Evolutionary conservation across 2,888 invertebrate species (phyloP).

Genomic region (Alloplasta piceator): DNA sequence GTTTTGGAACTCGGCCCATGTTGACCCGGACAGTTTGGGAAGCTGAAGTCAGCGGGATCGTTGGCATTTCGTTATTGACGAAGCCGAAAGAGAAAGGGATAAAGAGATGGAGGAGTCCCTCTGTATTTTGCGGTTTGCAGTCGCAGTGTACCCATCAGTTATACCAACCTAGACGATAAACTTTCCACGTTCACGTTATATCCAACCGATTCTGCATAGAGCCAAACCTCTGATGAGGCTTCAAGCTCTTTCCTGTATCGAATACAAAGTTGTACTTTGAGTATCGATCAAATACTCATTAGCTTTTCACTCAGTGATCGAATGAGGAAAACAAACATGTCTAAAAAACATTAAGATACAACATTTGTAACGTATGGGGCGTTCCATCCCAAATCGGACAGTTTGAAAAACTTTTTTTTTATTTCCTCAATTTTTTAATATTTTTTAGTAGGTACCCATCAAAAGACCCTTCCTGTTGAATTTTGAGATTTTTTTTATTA

Average conservation of each 20-base stretch:
- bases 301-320: no score
- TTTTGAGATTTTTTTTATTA: no score
- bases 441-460: no score
- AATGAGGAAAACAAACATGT: no score
- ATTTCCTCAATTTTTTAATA: no score
- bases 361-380: no score
- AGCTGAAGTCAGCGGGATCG: conserved; percentile 41
- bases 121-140: conserved; percentile 11
- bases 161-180: conserved; percentile 12
- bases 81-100: conserved; percentile 2
- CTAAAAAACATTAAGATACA: no score
- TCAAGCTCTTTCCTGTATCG: background rate
- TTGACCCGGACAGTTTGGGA: conserved; percentile 52
- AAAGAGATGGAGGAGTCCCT: background rate
- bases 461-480: no score
- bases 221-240: background rate
- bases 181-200: background rate
- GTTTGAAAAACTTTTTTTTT: no score
- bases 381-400: no score
- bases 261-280: no score
- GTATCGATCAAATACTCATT: no score
- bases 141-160: conserved; percentile 7
- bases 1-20: conserved; percentile 57
- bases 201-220: background rate
- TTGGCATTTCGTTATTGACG: conserved; percentile 59